Base-by-base conservation (phyloP, 2,113 vertebrate genomes). In the Dasyprocta punctata region DNA sequence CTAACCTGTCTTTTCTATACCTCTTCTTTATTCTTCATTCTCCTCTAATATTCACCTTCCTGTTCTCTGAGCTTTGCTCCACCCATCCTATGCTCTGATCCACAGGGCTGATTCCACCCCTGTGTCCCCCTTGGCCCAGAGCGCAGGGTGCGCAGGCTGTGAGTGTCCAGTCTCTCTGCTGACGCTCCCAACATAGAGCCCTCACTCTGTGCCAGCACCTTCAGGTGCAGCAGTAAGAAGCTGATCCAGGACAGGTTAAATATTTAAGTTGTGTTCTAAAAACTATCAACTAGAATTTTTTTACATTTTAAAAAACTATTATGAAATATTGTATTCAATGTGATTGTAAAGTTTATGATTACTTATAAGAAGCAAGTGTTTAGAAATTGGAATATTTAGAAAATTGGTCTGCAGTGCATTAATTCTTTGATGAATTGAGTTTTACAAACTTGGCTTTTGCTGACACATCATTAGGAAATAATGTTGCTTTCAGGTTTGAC, bases 381-480 rank as follows among this genome's bases (percentile, higher is more conserved):
- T 69, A 83, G 86, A 87, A 85, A 63, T 44, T 14, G 49, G 81
- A 16, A 56, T 41, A n/a, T 95, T 95, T 92, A 49, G 38, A 84
- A 77, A 91, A 69, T 0, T 52, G 12, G 33, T 54, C 58, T 52
- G 49, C 52, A 41, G 13, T 61, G 49, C 84, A 26, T 4, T 56
- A 41, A 69, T 73, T 81, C 77, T 75, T 88, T 22, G 16, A 71
- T 89, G 44, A 80, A 54, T 8, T 61, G 36, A 10, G n/a, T n/a
- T 86, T 83, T 71, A 28, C 58, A 78, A 88, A 65, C 28, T 24
- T 61, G 52, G 7, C 22, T 80, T 90, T 65, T 81, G 49, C 17
- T 73, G 33, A 69, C 86, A 92, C 44, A 44, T 77, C 52, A n/a
- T 86, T 61, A 88, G 41, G 41, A 88, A 75, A 88, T 58, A 56